Conservation (phyloP, 1,140 invertebrate species). For the Hydropsyche tenuis region DNA sequence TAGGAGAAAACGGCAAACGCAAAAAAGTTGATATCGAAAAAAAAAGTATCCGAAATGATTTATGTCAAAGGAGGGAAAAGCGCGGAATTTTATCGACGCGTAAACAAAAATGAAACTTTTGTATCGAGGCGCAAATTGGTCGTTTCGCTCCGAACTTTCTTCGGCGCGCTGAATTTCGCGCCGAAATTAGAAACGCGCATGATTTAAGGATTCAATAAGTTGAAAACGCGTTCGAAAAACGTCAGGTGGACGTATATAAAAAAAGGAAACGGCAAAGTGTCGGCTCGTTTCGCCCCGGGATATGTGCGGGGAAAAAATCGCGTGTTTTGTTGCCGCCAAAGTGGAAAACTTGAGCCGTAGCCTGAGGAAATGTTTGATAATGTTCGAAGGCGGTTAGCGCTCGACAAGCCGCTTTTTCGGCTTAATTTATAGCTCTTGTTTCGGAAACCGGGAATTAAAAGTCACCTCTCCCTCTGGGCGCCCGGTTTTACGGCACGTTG, state of each 20-base stretch:
- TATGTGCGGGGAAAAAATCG: neutral
- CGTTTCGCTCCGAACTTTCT: constrained; percentile 4
- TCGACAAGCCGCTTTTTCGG: constrained; percentile 25
- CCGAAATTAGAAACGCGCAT: constrained; percentile 27
- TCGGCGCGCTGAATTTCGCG: neutral
- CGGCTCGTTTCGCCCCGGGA: too few species aligned
- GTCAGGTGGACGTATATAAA: neutral
- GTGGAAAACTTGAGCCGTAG: constrained; percentile 18
- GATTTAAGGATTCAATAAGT: constrained; percentile 44
- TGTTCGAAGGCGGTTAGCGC: constrained; percentile 28
- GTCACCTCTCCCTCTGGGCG: neutral
- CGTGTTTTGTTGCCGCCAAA: constrained; percentile 15
- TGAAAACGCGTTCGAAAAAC: constrained; percentile 16
- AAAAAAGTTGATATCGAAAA: too few species aligned
- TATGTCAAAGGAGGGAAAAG: too few species aligned
- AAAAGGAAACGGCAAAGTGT: too few species aligned
- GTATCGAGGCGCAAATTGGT: constrained; percentile 6
- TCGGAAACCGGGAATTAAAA: constrained; percentile 22
- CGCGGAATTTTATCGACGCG: neutral
- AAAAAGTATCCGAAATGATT: too few species aligned
- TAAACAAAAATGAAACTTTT: constrained; percentile 11
- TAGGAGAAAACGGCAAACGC: too few species aligned
- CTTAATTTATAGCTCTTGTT: constrained; percentile 26
- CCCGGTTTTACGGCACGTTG: neutral
- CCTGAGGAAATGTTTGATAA: constrained; percentile 16